A percentile compares a stretch with the other conserved stretches of the same genome.
These are phyloP conservation scores for Myopa tessellatipennis DNA, from an alignment of 2,888 invertebrate genomes.

Conservation along the genomic window DNA sequence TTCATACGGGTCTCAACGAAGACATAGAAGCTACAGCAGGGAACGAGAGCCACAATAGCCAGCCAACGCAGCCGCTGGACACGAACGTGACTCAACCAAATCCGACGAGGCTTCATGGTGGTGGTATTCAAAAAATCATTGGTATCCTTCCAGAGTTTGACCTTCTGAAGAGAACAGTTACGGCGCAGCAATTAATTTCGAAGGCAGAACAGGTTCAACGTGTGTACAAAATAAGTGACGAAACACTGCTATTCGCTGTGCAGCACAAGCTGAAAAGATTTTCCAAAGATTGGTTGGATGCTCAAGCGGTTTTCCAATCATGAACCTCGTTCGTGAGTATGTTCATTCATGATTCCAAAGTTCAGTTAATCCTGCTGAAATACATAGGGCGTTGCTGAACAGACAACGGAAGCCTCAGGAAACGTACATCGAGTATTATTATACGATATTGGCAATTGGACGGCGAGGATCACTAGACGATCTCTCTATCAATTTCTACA, in stretches of 20 bases:
- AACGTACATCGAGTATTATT: not conserved
- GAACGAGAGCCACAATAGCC: not conserved
- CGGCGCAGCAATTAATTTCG: not conserved
- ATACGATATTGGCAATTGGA: not conserved
- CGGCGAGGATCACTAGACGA: not conserved
- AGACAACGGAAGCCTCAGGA: not conserved
- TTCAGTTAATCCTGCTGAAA: not conserved
- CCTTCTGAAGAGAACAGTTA: not conserved
- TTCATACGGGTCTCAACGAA: too few relatives aligned
- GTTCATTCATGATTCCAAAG: too few relatives aligned
- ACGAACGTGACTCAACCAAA: not conserved
- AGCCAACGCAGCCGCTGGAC: not conserved
- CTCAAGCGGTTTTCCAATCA: too few relatives aligned
- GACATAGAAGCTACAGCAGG: not conserved
- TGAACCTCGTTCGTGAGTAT: too few relatives aligned
- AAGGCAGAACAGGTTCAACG: not conserved
- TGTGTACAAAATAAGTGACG: not conserved
- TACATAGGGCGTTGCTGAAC: not conserved
- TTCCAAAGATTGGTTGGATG: too few relatives aligned
- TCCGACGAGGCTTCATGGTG: not conserved
- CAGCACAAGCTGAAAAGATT: not conserved
- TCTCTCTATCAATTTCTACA: not conserved
- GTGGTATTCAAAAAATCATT: not conserved
- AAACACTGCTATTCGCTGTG: not conserved
- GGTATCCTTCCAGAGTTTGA: constrained; percentile 7